Evolutionary conservation across 1,140 invertebrate species (phyloP), one percentile per base, ranked within the genome.

Genomic region (Drosophila busckii): DNA sequence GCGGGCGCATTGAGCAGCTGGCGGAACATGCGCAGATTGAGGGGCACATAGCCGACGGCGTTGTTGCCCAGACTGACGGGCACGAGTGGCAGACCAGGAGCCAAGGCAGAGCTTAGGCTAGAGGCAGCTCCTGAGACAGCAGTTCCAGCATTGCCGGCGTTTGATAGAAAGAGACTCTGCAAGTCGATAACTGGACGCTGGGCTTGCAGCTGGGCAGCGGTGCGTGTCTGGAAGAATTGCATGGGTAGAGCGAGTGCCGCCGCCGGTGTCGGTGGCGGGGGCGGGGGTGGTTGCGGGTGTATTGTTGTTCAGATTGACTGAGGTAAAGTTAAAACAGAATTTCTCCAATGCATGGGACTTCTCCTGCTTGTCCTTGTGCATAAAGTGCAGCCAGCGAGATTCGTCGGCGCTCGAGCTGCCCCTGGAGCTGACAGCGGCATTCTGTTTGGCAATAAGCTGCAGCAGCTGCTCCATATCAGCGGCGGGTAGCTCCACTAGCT

Each of bases 11-110:
- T 17, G 9, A 12, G 7, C 6, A 78, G 15, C 10, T 80, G 67
- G 0, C 71, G 46, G 35, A 59, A 42, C 67, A 78, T 71, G 19
- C 73, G 67, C 4, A 78, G 28, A 13, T 80, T 78, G 0, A 80
- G 26, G 0, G 71, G 73, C 2, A 80, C 58, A 26, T 78, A 78
- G 13, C 52, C 44, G 20, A 78, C 73, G 2, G 70, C 56, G 34
- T 80, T 78, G 49, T 70, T 70, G 23, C 37, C 31, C 19, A 80
- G 22, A 4, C 62, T 68, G 10, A 78, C 29, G 3, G 71, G 71
- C 4, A 78, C 71, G n/a, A 78, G 12, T 1, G 73, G 73, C 2
- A 80, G 35, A 9, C 20, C 28, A 10, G 6, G 34, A n/a, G 19
- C 29, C 7, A 35, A 4, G 1, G 17, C 40, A 1, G 31, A 23